Percentiles rank a stretch among this genome's conserved stretches.
Conservation (phyloP, 1,140 invertebrate genomes). For the Subanguina moxae region DNA sequence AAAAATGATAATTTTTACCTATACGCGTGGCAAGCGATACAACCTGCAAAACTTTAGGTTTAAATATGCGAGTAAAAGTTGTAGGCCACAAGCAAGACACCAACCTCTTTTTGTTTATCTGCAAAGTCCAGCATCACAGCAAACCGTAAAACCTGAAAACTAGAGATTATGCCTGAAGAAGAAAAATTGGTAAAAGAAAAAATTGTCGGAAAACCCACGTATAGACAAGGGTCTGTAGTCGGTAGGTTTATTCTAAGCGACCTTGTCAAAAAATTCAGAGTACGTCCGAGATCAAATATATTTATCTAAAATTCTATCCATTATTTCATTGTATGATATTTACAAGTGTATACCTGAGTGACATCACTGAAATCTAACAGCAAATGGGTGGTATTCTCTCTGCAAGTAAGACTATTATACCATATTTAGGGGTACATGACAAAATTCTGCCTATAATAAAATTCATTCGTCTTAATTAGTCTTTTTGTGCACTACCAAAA, state of each 20-base stretch:
- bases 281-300: conserved; percentile 87
- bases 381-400: conserved; percentile 87
- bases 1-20: neutral
- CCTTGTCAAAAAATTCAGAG: conserved; percentile 80
- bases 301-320: conserved; percentile 70
- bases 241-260: conserved; percentile 87
- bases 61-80: neutral
- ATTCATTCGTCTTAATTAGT: too few relatives aligned
- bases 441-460: too few relatives aligned
- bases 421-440: neutral
- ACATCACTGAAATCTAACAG: conserved; percentile 97
- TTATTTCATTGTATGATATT: neutral
- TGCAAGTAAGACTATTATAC: conserved; percentile 67
- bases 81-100: too few relatives aligned
- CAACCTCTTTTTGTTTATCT: conserved; percentile 56
- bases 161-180: too few relatives aligned
- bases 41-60: conserved; percentile 70
- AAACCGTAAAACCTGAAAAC: conserved; percentile 69
- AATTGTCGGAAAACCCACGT: conserved; percentile 66
- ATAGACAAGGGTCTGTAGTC: conserved; percentile 84
- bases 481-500: too few relatives aligned
- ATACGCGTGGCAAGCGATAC: conserved; percentile 87
- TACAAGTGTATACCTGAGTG: conserved; percentile 64
- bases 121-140: conserved; percentile 88
- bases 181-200: too few relatives aligned